Evolutionary conservation across 2,888 invertebrate genomes (phyloP), one percentile per base, ranked within the genome.

Genomic region (Drosophila fungiperda): DNA sequence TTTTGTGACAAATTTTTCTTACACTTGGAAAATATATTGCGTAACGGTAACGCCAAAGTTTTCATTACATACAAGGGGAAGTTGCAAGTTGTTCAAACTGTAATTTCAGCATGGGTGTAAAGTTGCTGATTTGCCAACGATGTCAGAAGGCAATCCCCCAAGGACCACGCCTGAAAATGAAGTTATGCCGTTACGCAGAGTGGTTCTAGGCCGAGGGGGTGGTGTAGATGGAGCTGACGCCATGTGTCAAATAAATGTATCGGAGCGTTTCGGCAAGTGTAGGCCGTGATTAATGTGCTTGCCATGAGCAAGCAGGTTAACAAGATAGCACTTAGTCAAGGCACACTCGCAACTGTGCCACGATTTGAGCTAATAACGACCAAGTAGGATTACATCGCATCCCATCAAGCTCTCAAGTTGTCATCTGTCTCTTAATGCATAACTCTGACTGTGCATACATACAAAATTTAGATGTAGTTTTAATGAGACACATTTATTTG

Each of bases 31-130:
- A 73, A 68, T 70, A 53, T 72, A 73, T 86, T 80, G 74, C 90
- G 83, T 73, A 79, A 82, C 84, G 65, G 73, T 60, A 74, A 73
- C 38, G 62, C 35, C 33, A 89, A 90, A 90, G 68, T 84, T 84
- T 80, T 67, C 73, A 73, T 76, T 70, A 54, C 65, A 70, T 58
- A 55, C 50, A 20, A 9, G 17, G n/a, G 20, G 15, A 20, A 53
- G 20, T 15, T 3, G 26, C 32, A 66, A 58, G 66, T 65, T 68
- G 58, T 45, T 52, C 54, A 55, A 76, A 65, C 72, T 70, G 74
- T 79, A 82, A 73, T 73, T 82, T 64, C 48, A 69, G 54, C 85
- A 53, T 78, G 53, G 55, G 38, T 59, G 76, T 69, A 70, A 80
- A 69, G 55, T 72, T 80, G 68, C 63, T 68, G 80, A 82, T 78